A percentile compares a stretch with the other conserved stretches of the same genome.
Evolutionary conservation across 2,888 invertebrate species (phyloP).

Genomic region (Lymantria monacha): DNA sequence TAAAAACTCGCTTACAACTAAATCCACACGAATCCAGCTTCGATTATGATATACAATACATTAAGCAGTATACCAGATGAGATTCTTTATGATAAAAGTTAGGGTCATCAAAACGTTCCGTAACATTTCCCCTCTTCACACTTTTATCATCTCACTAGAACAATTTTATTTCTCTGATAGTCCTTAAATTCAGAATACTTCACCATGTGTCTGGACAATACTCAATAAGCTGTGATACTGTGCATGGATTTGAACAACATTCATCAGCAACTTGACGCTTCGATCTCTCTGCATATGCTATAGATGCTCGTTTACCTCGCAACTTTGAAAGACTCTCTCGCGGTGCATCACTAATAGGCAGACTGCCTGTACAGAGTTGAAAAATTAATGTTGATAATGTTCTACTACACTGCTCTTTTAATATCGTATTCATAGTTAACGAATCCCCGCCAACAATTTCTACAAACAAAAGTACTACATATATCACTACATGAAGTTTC

Average conservation of each 20-base stretch:
- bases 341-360: slow-evolving; percentile 45
- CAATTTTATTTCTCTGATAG: slow-evolving; percentile 17
- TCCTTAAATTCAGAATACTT: slow-evolving; percentile 17
- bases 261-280: slow-evolving; percentile 57
- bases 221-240: slow-evolving; percentile 57
- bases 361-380: slow-evolving; percentile 52
- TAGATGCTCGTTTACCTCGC: slow-evolving; percentile 52
- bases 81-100: too few species aligned
- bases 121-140: too few species aligned
- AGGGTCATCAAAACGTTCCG: too few species aligned
- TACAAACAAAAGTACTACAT: slow-evolving; percentile 44
- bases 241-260: slow-evolving; percentile 60
- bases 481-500: slow-evolving; percentile 46
- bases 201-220: slow-evolving; percentile 71
- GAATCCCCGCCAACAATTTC: slow-evolving; percentile 44
- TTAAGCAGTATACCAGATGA: too few species aligned
- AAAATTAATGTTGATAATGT: slow-evolving; percentile 48
- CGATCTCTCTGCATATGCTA: slow-evolving; percentile 46
- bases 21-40: too few species aligned
- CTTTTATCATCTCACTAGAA: too few species aligned
- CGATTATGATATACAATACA: too few species aligned
- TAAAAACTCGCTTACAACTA: too few species aligned
- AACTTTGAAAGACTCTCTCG: slow-evolving; percentile 39
- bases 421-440: slow-evolving; percentile 46
- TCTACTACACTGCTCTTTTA: slow-evolving; percentile 55